These are phyloP conservation scores for Cyrtorhinus lividipennis DNA, from an alignment of 1,140 invertebrate genomes.

Conservation along the genomic window DNA sequence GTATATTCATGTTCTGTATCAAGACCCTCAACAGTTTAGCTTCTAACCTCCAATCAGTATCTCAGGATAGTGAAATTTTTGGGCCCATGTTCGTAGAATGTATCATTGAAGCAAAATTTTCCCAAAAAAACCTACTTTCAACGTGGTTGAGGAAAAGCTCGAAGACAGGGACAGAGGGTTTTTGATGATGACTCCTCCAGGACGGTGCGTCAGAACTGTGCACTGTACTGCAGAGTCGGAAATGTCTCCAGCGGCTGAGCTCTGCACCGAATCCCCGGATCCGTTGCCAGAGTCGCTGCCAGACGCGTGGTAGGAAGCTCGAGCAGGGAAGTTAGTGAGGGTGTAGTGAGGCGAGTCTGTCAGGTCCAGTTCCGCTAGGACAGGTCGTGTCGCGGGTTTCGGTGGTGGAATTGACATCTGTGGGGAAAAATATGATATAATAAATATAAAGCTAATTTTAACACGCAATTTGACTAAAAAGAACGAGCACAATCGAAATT, in stretches of 20 bases:
- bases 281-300: slow-evolving; percentile 77
- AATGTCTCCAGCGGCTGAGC: slow-evolving; percentile 42
- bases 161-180: slow-evolving; percentile 34
- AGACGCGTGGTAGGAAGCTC: slow-evolving; percentile 54
- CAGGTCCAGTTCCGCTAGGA: slow-evolving; percentile 6
- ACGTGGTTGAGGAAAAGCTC: slow-evolving; percentile 18
- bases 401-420: slow-evolving; percentile 25
- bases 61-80: no score
- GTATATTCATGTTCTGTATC: no score
- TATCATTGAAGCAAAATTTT: no score
- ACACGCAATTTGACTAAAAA: no score
- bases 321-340: slow-evolving; percentile 7
- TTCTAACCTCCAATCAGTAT: no score
- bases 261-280: slow-evolving; percentile 60
- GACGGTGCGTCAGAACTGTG: slow-evolving; percentile 20
- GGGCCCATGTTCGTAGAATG: no score
- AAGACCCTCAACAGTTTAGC: no score
- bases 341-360: slow-evolving; percentile 29
- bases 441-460: no score
- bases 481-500: no score
- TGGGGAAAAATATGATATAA: no score
- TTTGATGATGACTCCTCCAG: slow-evolving; percentile 36
- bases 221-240: slow-evolving; percentile 32
- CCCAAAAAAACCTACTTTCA: slow-evolving; percentile 28
- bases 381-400: slow-evolving; percentile 26